Conservation (phyloP, 2,888 invertebrate genomes). For the Drosophila flavopinicola region DNA sequence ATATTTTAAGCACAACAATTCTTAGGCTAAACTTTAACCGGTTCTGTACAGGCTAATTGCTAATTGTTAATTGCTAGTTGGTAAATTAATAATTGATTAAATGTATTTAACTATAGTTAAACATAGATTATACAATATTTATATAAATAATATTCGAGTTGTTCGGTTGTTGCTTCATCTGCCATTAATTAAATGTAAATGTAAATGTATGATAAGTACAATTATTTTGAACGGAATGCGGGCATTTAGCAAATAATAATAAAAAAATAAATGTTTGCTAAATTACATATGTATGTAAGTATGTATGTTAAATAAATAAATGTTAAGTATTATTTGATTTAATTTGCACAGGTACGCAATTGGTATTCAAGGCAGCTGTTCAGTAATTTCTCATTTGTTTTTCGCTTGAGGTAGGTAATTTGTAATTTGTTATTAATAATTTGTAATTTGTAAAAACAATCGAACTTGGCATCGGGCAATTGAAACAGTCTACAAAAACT, state of each 20-base stretch:
- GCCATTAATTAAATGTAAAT: conserved; percentile 27
- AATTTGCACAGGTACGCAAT: conserved; percentile 77
- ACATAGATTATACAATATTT: conserved; percentile 6
- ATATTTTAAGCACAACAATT: conserved; percentile 71
- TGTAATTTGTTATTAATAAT: conserved; percentile 20
- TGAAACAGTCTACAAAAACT: conserved; percentile 34
- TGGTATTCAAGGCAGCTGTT: conserved; percentile 67
- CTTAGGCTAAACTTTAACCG: conserved; percentile 70
- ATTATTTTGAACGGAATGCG: conserved; percentile 76
- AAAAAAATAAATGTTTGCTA: conserved; percentile 18
- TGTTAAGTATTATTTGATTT: conserved; percentile 62
- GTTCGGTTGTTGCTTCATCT: conserved; percentile 45
- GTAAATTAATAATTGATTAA: conserved; percentile 23
- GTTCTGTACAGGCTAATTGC: conserved; percentile 63
- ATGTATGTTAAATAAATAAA: too few relatives aligned
- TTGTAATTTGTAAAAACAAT: conserved; percentile 24
- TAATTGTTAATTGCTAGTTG: neutral
- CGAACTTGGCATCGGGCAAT: conserved; percentile 39
- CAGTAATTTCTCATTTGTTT: conserved; percentile 52
- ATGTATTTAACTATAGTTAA: conserved; percentile 17
- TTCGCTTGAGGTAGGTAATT: conserved; percentile 68
- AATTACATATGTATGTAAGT: conserved; percentile 40
- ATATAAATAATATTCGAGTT: conserved; percentile 53
- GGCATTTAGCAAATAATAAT: conserved; percentile 26
- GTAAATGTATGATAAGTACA: conserved; percentile 32